Evolutionary conservation across 2,113 vertebrate species (phyloP).

Genomic region (Carettochelys insculpta): DNA sequence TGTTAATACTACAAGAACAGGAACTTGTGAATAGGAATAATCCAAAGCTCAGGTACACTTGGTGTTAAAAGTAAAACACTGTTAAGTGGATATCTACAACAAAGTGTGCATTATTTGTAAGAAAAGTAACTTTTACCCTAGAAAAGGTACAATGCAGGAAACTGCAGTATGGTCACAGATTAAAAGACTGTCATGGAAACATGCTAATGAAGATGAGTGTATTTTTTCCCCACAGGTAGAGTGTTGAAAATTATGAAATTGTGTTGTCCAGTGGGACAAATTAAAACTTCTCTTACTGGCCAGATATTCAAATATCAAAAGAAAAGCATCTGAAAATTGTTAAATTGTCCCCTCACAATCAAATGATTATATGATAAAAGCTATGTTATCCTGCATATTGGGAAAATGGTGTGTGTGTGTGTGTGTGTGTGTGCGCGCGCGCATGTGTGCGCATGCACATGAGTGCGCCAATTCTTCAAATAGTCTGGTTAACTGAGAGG

Average conservation of each 20-base stretch:
- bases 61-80: neutral
- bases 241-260: neutral
- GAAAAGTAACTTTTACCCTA: neutral
- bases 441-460: too few species aligned
- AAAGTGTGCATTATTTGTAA: neutral
- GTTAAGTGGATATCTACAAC: neutral
- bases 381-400: too few species aligned
- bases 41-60: neutral
- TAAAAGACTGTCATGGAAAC: neutral
- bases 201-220: neutral
- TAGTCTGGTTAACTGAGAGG: too few species aligned
- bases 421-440: too few species aligned
- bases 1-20: neutral
- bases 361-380: neutral
- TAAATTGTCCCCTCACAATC: neutral
- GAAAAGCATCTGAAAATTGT: neutral
- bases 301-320: neutral
- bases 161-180: neutral
- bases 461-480: too few species aligned
- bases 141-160: neutral
- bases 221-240: neutral
- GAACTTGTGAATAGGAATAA: neutral
- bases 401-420: too few species aligned
- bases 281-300: neutral
- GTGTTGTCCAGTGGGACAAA: neutral